A percentile compares a stretch with the other conserved stretches of the same genome.
Conservation (phyloP, 2,797 vertebrate species). For the Micrastur ruficollis region DNA sequence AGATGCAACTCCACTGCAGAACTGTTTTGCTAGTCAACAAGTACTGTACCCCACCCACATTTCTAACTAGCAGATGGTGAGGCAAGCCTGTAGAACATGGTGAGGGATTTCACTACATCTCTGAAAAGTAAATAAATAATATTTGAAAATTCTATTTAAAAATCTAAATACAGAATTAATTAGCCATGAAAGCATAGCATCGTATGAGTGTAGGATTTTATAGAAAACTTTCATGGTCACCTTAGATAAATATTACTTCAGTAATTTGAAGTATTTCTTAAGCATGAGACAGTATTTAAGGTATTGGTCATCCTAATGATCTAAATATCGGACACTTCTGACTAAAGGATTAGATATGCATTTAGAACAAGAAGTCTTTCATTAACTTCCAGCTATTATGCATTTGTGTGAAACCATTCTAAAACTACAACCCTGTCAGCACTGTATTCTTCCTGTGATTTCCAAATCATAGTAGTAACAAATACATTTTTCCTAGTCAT, state of each 20-base stretch:
- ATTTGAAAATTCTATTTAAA: background rate
- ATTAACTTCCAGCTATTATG: background rate
- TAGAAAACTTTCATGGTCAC: background rate
- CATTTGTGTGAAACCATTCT: background rate
- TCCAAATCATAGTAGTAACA: background rate
- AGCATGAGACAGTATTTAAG: background rate
- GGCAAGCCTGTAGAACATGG: background rate
- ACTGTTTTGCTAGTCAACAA: conserved; percentile 17
- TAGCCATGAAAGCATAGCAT: background rate
- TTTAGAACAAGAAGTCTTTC: background rate
- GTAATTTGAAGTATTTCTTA: background rate
- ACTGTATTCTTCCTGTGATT: background rate
- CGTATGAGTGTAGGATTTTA: background rate
- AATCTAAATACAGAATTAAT: background rate
- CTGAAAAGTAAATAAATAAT: conserved; percentile 28
- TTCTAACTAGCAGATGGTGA: conserved; percentile 26
- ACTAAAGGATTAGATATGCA: background rate
- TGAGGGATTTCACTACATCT: conserved; percentile 1
- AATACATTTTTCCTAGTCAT: background rate
- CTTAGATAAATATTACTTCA: background rate
- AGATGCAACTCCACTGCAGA: background rate
- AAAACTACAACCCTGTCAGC: background rate
- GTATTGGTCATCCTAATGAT: background rate
- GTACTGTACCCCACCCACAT: background rate
- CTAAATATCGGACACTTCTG: background rate